These are phyloP conservation scores for Ptilonorhynchus violaceus DNA, from an alignment of 2,113 vertebrate species.

Conservation along the genomic window DNA sequence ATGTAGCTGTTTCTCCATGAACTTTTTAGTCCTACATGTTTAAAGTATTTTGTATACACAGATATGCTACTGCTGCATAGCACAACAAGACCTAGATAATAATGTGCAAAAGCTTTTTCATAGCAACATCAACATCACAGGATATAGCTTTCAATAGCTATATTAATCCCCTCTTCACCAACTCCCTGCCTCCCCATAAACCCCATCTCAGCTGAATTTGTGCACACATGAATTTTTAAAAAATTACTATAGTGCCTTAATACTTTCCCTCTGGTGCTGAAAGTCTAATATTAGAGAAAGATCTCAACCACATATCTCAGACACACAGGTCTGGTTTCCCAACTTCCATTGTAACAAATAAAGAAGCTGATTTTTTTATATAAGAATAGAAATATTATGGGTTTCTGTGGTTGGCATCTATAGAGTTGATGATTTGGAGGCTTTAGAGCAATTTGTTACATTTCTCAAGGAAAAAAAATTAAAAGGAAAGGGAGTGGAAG, in stretches of 20 bases:
- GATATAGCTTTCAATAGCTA: not conserved
- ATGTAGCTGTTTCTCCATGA: not conserved
- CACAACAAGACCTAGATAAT: not conserved
- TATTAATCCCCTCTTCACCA: not conserved
- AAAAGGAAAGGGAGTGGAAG: not conserved
- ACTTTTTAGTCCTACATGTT: not conserved
- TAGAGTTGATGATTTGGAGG: not conserved
- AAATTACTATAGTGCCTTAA: not conserved
- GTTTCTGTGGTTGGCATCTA: not conserved
- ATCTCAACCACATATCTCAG: not conserved
- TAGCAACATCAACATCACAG: not conserved
- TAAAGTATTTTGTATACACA: not conserved
- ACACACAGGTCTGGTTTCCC: not conserved
- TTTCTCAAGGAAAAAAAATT: not conserved
- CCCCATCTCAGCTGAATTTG: not conserved
- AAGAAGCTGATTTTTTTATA: not conserved
- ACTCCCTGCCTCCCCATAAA: fast-evolving
- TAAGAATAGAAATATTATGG: not conserved
- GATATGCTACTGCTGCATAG: not conserved
- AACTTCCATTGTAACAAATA: not conserved
- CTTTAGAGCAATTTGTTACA: not conserved
- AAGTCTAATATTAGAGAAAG: not conserved
- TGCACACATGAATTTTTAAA: not conserved
- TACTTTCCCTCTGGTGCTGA: not conserved
- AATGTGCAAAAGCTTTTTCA: not conserved